Evolutionary conservation across 2,113 vertebrate species (phyloP), one percentile per base, ranked within the genome.

Genomic region (Onychorhynchus coronatus): DNA sequence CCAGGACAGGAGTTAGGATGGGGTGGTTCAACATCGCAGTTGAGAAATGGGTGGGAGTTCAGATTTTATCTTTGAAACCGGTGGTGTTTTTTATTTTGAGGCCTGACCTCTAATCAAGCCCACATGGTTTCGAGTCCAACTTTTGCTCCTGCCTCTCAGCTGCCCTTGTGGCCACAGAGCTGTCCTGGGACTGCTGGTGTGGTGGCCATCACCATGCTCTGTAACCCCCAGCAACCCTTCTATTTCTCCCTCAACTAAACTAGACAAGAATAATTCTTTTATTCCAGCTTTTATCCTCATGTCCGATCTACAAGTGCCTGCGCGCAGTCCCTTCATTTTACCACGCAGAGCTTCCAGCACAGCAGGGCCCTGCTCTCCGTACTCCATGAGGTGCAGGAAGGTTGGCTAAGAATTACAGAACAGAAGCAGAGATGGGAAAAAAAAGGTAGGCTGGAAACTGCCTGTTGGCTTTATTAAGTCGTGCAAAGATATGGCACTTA

Each of bases 151-250:
- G 2, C 15, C 23, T 75, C 35, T 79, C 0, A 3, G 14, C 27
- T 44, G 44, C 20, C 37, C 31, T 24, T 1, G 4, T 7, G 9
- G 65, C 21, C 35, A 6, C 2, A 0, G 3, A 0, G 1, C 22
- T 22, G 25, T 23, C 39, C 56, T 27, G 56, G 31, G 24, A 65
- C 49, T 12, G 31, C 62, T 0, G 0, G 17, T 11, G 37, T 1
- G 0, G 21, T 21, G 67, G 9, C n/a, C 12, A 1, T 33, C 52
- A 3, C 37, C 21, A 33, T 50, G 23, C 35, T 18, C 35, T 53
- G 65, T 31, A 42, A 11, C 56, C 39, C 61, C 44, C 77, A 81
- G 39, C 61, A 76, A 12, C 7, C 1, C 8, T 82, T 67, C 70
- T 14, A 31, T 53, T 77, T 66, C 41, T 79, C 37, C 41, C 37